Percentiles rank a stretch among this genome's conserved stretches.
phyloP scores from a whole-genome alignment of 2,888 invertebrate species.

The Drosophila colorata region DNA sequence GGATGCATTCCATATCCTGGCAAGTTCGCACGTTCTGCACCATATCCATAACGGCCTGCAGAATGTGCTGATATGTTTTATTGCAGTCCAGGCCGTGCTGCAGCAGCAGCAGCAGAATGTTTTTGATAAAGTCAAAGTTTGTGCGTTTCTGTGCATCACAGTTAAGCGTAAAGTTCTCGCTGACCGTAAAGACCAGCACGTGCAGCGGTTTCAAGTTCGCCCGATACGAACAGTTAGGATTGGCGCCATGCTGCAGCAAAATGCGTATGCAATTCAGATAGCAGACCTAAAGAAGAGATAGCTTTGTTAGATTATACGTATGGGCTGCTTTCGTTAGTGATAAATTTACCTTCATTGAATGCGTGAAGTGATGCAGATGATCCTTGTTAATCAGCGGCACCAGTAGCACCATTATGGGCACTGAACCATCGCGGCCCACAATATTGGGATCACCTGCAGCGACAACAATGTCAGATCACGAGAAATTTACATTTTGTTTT shows the following conservation, averaged over 20 bases:
- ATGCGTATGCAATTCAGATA: constrained; percentile 90
- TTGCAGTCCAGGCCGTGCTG: constrained; percentile 90
- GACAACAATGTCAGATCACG: neutral
- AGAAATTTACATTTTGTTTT: neutral
- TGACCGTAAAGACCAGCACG: constrained; percentile 90
- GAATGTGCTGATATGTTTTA: constrained; percentile 89
- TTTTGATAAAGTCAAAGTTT: constrained; percentile 90
- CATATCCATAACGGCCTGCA: constrained; percentile 90
- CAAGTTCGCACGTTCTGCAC: constrained; percentile 89
- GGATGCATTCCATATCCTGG: constrained; percentile 89
- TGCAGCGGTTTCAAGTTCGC: constrained; percentile 90
- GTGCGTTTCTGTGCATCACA: constrained; percentile 89
- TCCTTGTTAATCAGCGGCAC: constrained; percentile 91
- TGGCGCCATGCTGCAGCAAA: constrained; percentile 89
- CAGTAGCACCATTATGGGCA: constrained; percentile 90
- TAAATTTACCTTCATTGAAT: constrained; percentile 88
- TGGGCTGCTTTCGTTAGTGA: too few species aligned
- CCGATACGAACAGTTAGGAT: constrained; percentile 90
- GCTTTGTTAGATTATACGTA: too few species aligned
- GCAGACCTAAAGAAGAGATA: constrained; percentile 86
- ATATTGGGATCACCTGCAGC: constrained; percentile 88
- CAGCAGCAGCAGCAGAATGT: constrained; percentile 88
- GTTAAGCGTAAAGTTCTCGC: constrained; percentile 89
- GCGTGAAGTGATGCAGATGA: constrained; percentile 90
- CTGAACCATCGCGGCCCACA: constrained; percentile 90